Base-by-base conservation (phyloP, 2,113 vertebrate genomes). In the Dermatemys mawii region DNA sequence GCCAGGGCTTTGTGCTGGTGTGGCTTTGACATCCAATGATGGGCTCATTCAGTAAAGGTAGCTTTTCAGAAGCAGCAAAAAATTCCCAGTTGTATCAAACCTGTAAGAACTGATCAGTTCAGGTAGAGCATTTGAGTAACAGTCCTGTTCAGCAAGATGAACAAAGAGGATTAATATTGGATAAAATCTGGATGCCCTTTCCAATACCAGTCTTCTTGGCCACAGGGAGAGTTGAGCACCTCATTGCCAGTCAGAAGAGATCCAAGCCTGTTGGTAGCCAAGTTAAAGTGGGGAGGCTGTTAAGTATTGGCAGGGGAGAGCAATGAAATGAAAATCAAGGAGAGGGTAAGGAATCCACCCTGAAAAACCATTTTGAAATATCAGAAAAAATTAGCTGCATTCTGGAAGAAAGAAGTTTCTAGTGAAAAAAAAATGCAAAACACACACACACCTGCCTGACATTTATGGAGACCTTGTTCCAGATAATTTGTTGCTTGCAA, bases 181-280 rank as follows among this genome's bases (percentile, higher is more conserved):
- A 6, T 11, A 78, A 49, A 11, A 90, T 29, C 81, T 5, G 5
- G 44, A 4, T 12, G 29, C 8, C 22, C 21, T 6, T 6, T 55
- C 78, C 21, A 41, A 6, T 54, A 5, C 29, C 41, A 91, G 22
- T 10, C 35, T 81, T 8, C 13, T 4, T 32, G 2, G 8, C 86
- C 16, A 63, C 13, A 67, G 14, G 4, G 70, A 7, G 29, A 27
- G 8, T 49, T 67, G 17, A 60, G 5, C 24, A 73, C 0, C 27
- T 50, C 1, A 0, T 3, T 67, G 51, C 79, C 51, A 27, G 4
- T 54, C 41, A 26, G 35, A 70, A 86, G 0, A 1, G 4, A 22
- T 12, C 11, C 78, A 2, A 16, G 81, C 32, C 41, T 81, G 8
- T 53, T 87, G 46, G 19, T 55, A 70, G 16, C 2, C 8, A 19